Evolutionary conservation across 2,888 invertebrate genomes (phyloP).

Genomic region (Glyphotaelius pellucidus): DNA sequence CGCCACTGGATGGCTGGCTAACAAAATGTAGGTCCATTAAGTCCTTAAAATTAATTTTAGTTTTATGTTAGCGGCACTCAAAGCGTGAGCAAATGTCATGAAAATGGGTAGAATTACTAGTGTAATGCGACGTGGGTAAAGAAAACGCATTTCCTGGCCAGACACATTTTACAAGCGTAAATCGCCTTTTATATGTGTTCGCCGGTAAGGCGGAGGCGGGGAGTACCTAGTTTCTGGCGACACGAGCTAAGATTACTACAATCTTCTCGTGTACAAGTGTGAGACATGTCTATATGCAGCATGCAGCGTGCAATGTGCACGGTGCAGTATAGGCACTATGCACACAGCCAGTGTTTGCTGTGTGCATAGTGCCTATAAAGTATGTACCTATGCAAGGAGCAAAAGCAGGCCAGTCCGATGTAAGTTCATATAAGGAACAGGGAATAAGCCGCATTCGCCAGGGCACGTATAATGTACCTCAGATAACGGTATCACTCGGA

Average conservation of each 20-base stretch:
- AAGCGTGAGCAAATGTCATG: neutral
- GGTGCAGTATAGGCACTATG: neutral
- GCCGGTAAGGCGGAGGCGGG: neutral
- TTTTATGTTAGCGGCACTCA: too few relatives aligned
- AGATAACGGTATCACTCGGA: conserved; percentile 23
- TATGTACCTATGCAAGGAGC: neutral
- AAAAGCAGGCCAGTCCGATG: neutral
- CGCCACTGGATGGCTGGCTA: too few relatives aligned
- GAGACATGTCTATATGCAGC: neutral
- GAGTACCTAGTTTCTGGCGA: neutral
- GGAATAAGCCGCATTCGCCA: neutral
- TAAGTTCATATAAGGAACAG: neutral
- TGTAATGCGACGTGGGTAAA: neutral
- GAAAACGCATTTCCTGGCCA: neutral
- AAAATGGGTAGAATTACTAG: neutral
- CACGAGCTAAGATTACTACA: conserved; percentile 14
- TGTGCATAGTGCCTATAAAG: neutral
- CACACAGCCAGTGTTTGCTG: neutral
- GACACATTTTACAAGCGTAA: neutral
- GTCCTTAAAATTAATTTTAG: neutral
- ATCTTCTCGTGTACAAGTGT: neutral
- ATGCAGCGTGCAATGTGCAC: neutral
- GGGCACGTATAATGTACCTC: neutral
- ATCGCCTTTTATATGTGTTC: neutral
- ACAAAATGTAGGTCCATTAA: neutral